Evolutionary conservation across 2,113 vertebrate species (phyloP).

Genomic region (Chaetodon auriga): DNA sequence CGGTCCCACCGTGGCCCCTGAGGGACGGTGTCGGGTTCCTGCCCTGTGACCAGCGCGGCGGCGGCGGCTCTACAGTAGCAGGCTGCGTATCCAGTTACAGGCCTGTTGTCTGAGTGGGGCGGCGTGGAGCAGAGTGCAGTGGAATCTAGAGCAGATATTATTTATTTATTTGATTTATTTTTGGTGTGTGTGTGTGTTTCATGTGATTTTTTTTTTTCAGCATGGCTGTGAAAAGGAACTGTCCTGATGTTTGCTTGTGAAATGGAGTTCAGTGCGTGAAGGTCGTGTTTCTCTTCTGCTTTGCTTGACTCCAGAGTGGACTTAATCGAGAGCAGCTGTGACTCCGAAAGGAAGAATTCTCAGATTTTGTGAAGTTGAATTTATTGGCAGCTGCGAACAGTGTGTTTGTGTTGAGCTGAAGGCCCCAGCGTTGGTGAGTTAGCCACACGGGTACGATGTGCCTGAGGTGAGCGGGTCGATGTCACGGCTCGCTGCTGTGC

Average conservation of each 20-base stretch:
- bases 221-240: neutral
- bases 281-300: neutral
- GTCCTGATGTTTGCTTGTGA: constrained; percentile 6
- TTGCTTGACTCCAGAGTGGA: neutral
- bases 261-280: neutral
- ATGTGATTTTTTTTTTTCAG: constrained; percentile 3
- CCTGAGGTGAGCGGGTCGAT: neutral
- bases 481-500: neutral
- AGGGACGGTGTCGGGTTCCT: constrained; percentile 41
- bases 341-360: neutral
- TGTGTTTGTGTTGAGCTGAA: no score
- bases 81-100: constrained; percentile 46
- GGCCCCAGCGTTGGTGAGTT: neutral
- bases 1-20: neutral
- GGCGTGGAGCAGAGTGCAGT: constrained; percentile 6
- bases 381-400: neutral
- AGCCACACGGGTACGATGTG: neutral
- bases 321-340: neutral
- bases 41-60: neutral
- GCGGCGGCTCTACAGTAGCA: constrained; percentile 36
- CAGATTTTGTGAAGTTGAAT: no score
- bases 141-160: neutral
- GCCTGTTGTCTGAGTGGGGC: neutral
- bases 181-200: neutral
- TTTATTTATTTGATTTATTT: no score